Percentiles rank a stretch among this genome's conserved stretches.
Evolutionary conservation across 2,113 vertebrate species (phyloP).

Genomic region (Tinamus guttatus): DNA sequence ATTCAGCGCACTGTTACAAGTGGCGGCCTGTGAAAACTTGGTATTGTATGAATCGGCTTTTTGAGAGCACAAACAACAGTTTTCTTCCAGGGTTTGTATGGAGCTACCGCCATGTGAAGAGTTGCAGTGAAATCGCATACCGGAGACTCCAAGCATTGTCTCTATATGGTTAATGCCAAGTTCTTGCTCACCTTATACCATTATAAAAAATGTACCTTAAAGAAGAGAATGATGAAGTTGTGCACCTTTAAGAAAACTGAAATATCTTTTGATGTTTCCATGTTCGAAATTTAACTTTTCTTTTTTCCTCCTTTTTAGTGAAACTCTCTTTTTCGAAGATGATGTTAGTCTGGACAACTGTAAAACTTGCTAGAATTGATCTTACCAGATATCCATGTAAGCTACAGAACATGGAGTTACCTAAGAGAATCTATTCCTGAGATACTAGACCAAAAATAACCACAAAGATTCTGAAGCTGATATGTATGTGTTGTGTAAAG

Average conservation of each 20-base stretch:
- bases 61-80: not conserved
- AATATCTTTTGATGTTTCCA: not conserved
- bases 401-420: not conserved
- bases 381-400: not conserved
- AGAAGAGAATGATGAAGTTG: not conserved
- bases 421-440: not conserved
- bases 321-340: not conserved
- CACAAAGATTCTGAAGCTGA: not conserved
- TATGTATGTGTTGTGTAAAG: not conserved
- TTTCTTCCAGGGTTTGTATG: not conserved
- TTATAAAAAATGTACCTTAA: not conserved
- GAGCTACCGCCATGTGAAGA: not conserved
- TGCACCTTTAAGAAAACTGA: not conserved
- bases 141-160: not conserved
- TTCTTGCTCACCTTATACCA: not conserved
- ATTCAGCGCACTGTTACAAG: slow-evolving; percentile 20
- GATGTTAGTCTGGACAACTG: not conserved
- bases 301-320: not conserved
- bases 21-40: not conserved
- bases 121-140: not conserved
- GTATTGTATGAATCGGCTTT: not conserved
- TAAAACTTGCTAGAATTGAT: not conserved
- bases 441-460: not conserved
- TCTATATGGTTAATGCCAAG: not conserved
- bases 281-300: not conserved